A percentile compares a stretch with the other conserved stretches of the same genome.
These are phyloP conservation scores for Guaruba guarouba DNA, from an alignment of 2,113 vertebrate species.

Conservation along the genomic window DNA sequence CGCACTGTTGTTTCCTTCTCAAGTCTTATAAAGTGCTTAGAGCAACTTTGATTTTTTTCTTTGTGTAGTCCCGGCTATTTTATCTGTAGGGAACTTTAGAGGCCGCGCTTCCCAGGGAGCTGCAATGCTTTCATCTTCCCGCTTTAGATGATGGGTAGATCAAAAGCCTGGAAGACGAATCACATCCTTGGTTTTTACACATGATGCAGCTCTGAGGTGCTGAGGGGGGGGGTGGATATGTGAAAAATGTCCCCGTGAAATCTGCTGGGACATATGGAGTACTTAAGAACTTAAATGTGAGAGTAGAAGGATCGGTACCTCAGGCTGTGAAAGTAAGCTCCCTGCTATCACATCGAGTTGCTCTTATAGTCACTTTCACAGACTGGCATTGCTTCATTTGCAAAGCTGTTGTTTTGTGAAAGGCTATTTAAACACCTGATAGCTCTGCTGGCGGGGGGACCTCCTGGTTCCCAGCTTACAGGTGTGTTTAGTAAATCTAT, in stretches of 20 bases:
- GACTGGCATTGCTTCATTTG: neutral
- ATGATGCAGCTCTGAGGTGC: neutral
- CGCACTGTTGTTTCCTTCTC: neutral
- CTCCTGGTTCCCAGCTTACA: neutral
- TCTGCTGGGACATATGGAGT: neutral
- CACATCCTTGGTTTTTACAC: neutral
- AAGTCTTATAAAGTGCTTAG: neutral
- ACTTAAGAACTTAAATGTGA: neutral
- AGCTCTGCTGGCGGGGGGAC: neutral
- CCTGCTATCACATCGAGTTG: neutral
- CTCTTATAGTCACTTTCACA: neutral
- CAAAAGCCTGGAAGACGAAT: neutral
- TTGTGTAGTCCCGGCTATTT: neutral
- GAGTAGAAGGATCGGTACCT: neutral
- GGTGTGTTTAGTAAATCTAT: neutral
- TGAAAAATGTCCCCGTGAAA: neutral
- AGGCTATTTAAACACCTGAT: neutral
- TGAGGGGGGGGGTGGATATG: neutral
- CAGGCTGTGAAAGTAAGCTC: neutral
- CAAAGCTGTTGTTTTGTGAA: neutral
- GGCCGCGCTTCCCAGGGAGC: neutral
- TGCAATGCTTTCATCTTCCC: neutral
- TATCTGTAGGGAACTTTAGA: neutral
- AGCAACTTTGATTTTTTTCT: neutral
- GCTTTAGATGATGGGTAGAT: neutral